Evolutionary conservation across 2,888 invertebrate species (phyloP), one percentile per base, ranked within the genome.

Genomic region (Ichneumon xanthorius): DNA sequence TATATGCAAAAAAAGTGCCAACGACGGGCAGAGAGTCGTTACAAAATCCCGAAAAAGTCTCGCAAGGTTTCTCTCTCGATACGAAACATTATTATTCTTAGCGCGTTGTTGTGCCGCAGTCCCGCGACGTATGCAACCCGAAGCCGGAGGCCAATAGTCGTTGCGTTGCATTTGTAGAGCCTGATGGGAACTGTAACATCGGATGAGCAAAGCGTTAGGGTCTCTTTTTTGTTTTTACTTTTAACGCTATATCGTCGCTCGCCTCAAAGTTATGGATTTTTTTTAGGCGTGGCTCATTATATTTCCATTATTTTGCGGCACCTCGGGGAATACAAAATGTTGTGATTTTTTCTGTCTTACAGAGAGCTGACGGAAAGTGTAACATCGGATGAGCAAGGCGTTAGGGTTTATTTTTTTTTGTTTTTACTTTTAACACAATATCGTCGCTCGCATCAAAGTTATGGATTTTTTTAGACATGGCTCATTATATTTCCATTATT

Each of bases 31-130:
- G 30, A 70, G 61, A 37, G 70, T 83, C 83, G 83, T 83, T 79
- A 83, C 37, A 19, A 63, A 82, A 48, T 73, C n/a, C 68, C 73
- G 50, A 68, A 55, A 83, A 83, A 73, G 22, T 16, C 70, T 53
- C 61, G 40, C 83, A 83, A 83, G 78, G 83, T 75, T 79, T 72
- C 48, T 65, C 48, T 72, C 55, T 79, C 63, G 58, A 83, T 83
- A 16, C 53, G 55, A 72, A 45, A 37, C 55, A 77, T 83, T 83
- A 83, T 75, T 83, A 83, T 83, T 83, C 83, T 30, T 2, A 22
- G 58, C 40, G 50, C 79, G 83, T 83, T 73, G 37, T 37, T 53
- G 58, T 53, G 58, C 37, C 16, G 40, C 22, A 45, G 71, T 82
- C 50, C 50, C n/a, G 45, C 55, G 50, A 67, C 22, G 40, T 53